Evolutionary conservation across 2,888 invertebrate species (phyloP), one percentile per base, ranked within the genome.

Genomic region (Cremastinae sp.): DNA sequence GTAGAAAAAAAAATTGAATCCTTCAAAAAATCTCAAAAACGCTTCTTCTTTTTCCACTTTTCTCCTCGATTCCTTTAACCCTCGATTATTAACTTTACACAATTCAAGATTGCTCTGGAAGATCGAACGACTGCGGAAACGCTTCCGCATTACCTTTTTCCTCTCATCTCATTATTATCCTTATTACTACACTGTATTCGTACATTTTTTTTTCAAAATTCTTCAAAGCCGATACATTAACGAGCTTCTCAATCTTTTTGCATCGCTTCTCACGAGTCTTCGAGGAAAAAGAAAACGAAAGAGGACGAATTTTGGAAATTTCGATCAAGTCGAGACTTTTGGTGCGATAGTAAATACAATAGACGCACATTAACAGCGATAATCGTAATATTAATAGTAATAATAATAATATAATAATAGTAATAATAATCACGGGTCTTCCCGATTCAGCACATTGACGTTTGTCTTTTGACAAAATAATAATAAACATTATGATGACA

Each of bases 321-420:
- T 49, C 22, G 35, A 20, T 47, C 55, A 5, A 56, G 45, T 49
- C 55, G 51, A 28, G 39, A 49, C n/a, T 18, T 56, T 59, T 18
- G 16, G 41, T 59, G 61, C 22, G 47, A 45, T n/a, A 8, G 64
- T 70, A 35, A 53, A 55, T 75, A 65, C 41, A 74, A 53, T 41
- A 62, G 76, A 72, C 72, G 61, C 69, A 68, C 65, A 66, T 55
- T 78, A 75, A 79, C 75, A 39, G 74, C 75, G 74, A 82, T 79
- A 69, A 74, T 74, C 72, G 79, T 78, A 77, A 28, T 5, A 28
- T 28, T 28, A 28, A 28, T 28, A 28, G 71, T 77, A 75, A 81
- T 79, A 69, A 74, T 74, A 74, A 79, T 78, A 76, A 64, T 70
- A 45, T 70, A 62, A 75, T 70, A 74, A 70, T 74, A 41, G 5